phyloP scores from a whole-genome alignment of 2,888 invertebrate species.

The Scaptomyza cyrtandrae region DNA sequence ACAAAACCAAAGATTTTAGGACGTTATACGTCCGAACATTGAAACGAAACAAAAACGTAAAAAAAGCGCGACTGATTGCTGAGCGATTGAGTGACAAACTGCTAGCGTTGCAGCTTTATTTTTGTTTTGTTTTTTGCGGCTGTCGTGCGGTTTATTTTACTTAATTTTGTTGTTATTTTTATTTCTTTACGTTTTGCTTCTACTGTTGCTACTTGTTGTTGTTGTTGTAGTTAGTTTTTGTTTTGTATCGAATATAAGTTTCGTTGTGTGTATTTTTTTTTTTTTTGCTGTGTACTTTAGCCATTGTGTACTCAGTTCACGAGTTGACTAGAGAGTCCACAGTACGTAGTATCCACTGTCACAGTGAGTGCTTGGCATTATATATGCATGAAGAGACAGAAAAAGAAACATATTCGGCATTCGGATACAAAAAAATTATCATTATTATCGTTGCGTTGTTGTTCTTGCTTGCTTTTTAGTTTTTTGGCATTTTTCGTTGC shows the following conservation, averaged over 20 bases:
- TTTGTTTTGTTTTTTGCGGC: slow-evolving; percentile 36
- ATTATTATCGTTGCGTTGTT: slow-evolving; percentile 42
- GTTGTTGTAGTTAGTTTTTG: slow-evolving; percentile 38
- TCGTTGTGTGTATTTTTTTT: neutral
- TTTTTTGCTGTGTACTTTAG: slow-evolving; percentile 61
- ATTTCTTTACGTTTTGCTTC: neutral
- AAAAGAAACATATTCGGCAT: slow-evolving; percentile 8
- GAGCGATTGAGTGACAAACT: slow-evolving; percentile 76
- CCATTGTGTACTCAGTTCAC: slow-evolving; percentile 76
- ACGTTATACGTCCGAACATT: neutral
- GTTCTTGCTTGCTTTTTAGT: neutral
- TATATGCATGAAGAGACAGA: neutral
- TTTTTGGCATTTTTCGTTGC: slow-evolving; percentile 46
- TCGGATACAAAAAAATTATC: slow-evolving; percentile 54
- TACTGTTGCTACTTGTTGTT: slow-evolving; percentile 30
- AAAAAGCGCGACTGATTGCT: slow-evolving; percentile 65
- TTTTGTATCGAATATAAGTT: slow-evolving; percentile 32
- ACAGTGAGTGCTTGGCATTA: slow-evolving; percentile 8
- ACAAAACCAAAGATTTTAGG: slow-evolving; percentile 7
- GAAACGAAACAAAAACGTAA: slow-evolving; percentile 7
- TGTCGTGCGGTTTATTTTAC: slow-evolving; percentile 73
- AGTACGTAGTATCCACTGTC: slow-evolving; percentile 6
- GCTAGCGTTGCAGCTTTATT: slow-evolving; percentile 64
- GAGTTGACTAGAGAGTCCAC: slow-evolving; percentile 34
- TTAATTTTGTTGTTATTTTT: slow-evolving; percentile 53